phyloP scores from a whole-genome alignment of 2,113 vertebrate species.

The Etheostoma cragini region DNA sequence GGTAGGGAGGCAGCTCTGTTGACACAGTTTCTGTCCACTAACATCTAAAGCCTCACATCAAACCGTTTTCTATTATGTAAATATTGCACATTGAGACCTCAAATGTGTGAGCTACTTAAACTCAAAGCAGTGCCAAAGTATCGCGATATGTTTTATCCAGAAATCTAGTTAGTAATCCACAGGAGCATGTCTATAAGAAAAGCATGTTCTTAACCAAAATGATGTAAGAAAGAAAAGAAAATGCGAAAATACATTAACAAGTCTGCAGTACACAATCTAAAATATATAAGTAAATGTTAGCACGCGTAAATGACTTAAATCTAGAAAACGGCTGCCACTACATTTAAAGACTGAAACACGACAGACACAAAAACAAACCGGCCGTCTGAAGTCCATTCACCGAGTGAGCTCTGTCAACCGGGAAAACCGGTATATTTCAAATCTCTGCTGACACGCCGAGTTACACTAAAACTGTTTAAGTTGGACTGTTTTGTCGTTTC shows the following conservation, averaged over 20 bases:
- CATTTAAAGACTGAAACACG: background rate
- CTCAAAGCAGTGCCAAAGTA: background rate
- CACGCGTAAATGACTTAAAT: background rate
- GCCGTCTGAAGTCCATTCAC: constrained; percentile 26
- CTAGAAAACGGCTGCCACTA: background rate
- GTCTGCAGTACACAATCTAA: background rate
- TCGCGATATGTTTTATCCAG: background rate
- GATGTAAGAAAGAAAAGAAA: background rate
- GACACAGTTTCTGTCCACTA: constrained; percentile 50
- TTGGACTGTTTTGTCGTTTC: accelerated
- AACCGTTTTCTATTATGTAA: background rate
- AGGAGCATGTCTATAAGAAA: background rate
- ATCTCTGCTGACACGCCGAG: background rate
- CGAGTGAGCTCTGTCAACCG: constrained; percentile 36
- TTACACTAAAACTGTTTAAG: accelerated
- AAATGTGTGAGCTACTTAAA: too few relatives aligned
- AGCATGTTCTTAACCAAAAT: background rate
- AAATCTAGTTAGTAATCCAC: background rate
- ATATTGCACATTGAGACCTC: background rate
- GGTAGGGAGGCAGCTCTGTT: constrained; percentile 23
- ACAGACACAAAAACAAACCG: background rate
- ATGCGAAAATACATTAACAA: background rate
- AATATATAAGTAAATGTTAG: background rate
- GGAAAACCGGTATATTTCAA: constrained; percentile 69
- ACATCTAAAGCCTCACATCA: background rate